Conservation (phyloP, 2,797 vertebrate genomes). For the Enteromius treurensis region DNA sequence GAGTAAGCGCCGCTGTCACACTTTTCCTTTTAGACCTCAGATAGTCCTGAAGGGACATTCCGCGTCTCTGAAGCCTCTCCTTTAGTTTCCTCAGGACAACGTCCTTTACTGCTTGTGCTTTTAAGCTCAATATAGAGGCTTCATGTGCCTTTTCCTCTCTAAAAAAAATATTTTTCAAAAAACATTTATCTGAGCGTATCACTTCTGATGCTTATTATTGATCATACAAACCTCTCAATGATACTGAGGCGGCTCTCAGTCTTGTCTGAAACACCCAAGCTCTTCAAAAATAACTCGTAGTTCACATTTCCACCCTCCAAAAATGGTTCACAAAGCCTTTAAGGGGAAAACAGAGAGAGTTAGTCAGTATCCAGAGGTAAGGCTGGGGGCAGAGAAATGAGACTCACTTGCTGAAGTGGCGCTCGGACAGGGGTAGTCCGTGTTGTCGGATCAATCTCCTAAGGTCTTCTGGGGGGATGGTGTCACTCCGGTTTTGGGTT, state of each 20-base stretch:
- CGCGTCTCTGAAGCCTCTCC: constrained; percentile 45
- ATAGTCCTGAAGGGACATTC: constrained; percentile 52
- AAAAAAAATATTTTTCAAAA: constrained; percentile 1
- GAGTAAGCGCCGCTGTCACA: constrained; percentile 10
- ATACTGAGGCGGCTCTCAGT: constrained; percentile 30
- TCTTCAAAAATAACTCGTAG: constrained; percentile 71
- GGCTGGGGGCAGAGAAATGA: not conserved
- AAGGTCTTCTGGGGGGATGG: constrained; percentile 62
- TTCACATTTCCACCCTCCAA: constrained; percentile 68
- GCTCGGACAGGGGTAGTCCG: constrained; percentile 67
- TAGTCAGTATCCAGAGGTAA: not conserved
- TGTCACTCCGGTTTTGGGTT: constrained; percentile 58
- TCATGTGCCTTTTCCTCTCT: constrained; percentile 28
- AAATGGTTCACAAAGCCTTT: constrained; percentile 73
- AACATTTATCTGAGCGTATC: not conserved
- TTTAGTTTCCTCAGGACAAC: constrained; percentile 54
- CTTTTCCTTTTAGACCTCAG: constrained; percentile 36
- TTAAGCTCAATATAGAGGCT: constrained; percentile 6
- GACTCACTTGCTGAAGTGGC: constrained; percentile 68
- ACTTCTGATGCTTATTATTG: not conserved
- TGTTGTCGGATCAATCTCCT: constrained; percentile 64
- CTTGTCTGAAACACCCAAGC: constrained; percentile 66
- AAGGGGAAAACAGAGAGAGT: not conserved
- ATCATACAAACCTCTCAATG: constrained; percentile 59
- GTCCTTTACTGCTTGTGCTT: constrained; percentile 30